These are phyloP conservation scores for Microplitis manilae DNA, from an alignment of 2,888 invertebrate species.

Conservation along the genomic window DNA sequence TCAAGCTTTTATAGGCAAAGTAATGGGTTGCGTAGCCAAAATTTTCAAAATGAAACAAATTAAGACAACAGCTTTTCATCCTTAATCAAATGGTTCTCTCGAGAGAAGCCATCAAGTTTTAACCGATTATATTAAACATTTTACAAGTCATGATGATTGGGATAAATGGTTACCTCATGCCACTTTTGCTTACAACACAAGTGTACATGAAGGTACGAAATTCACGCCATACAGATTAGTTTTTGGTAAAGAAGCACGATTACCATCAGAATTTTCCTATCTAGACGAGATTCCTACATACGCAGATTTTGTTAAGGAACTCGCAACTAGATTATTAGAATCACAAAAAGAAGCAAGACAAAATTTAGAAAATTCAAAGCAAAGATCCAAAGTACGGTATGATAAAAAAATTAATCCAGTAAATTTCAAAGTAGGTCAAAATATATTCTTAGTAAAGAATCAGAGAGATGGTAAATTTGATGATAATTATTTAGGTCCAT, in stretches of 20 bases:
- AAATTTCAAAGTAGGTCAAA: slow-evolving; percentile 33
- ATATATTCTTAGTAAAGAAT: slow-evolving; percentile 35
- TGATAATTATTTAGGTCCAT: slow-evolving; percentile 38
- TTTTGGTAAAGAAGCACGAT: slow-evolving; percentile 23
- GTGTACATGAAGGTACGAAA: slow-evolving; percentile 32
- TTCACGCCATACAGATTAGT: slow-evolving; percentile 31
- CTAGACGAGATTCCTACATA: slow-evolving; percentile 16
- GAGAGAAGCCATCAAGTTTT: slow-evolving; percentile 33
- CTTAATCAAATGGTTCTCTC: slow-evolving; percentile 39
- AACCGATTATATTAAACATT: slow-evolving; percentile 26
- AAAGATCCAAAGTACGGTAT: slow-evolving; percentile 26
- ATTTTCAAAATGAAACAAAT: slow-evolving; percentile 40
- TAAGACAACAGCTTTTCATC: slow-evolving; percentile 38
- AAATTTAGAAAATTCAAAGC: slow-evolving; percentile 30
- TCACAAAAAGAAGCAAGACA: slow-evolving; percentile 12
- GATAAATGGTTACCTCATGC: slow-evolving; percentile 13
- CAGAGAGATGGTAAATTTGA: slow-evolving; percentile 38
- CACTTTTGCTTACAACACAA: slow-evolving; percentile 26
- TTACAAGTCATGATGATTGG: slow-evolving; percentile 25
- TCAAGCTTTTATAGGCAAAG: slow-evolving; percentile 23
- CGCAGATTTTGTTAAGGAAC: slow-evolving; percentile 25
- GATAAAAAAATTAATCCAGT: slow-evolving; percentile 30
- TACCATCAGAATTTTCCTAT: slow-evolving; percentile 19
- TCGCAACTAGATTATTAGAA: not conserved
- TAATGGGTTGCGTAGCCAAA: slow-evolving; percentile 27